A percentile compares a stretch with the other conserved stretches of the same genome.
Evolutionary conservation across 2,888 invertebrate genomes (phyloP).

Genomic region (Cantharis nigra): DNA sequence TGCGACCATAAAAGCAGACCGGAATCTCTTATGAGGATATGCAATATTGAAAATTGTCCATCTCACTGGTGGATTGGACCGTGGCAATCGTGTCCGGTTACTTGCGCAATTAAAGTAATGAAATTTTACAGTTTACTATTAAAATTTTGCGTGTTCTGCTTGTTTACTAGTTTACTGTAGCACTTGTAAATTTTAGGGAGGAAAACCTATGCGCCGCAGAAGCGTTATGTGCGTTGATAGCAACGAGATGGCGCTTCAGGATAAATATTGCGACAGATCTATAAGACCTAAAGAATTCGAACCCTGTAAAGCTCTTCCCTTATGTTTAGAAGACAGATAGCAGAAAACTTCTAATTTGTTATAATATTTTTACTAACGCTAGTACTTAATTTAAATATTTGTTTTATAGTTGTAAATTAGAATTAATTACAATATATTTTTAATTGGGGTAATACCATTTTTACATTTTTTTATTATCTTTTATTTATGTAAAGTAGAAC

Average conservation of each 20-base stretch:
- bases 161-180: not conserved
- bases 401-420: not conserved
- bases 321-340: conserved; percentile 50
- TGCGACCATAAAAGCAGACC: conserved; percentile 58
- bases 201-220: conserved; percentile 65
- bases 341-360: not conserved
- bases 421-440: not conserved
- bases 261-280: conserved; percentile 69
- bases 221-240: conserved; percentile 78
- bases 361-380: not conserved
- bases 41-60: conserved; percentile 69
- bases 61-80: conserved; percentile 87
- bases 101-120: conserved; percentile 59
- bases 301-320: conserved; percentile 63
- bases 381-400: not conserved
- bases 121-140: not conserved
- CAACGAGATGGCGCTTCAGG: conserved; percentile 75
- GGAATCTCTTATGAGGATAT: conserved; percentile 65
- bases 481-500: not conserved
- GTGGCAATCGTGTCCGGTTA: conserved; percentile 82
- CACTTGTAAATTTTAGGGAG: conserved; percentile 47
- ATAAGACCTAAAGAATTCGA: conserved; percentile 71
- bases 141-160: not conserved
- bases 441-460: not conserved
- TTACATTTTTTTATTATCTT: not conserved